A percentile compares a stretch with the other conserved stretches of the same genome.
Conservation (phyloP, 2,113 vertebrate species). For the Gavia stellata region DNA sequence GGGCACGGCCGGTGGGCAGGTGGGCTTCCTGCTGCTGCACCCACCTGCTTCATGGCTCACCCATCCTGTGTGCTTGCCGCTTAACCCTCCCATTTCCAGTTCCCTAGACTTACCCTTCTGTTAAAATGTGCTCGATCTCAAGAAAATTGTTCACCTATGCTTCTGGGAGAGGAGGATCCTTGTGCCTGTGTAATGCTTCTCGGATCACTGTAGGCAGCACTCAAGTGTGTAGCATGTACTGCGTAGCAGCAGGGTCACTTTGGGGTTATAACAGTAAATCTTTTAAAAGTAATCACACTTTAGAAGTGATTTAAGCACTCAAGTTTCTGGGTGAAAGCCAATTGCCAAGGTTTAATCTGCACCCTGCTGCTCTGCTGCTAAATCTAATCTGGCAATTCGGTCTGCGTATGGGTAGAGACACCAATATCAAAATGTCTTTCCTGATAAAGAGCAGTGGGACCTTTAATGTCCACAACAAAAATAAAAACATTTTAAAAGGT, state of each 20-base stretch:
- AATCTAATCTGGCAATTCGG: not conserved
- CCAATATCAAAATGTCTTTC: accelerated
- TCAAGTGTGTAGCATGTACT: accelerated
- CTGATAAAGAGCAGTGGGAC: not conserved
- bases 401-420: accelerated
- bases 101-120: not conserved
- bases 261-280: not conserved
- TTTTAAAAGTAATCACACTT: not conserved
- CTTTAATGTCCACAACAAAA: not conserved
- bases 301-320: not conserved
- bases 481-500: not conserved
- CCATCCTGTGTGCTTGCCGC: not conserved
- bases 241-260: not conserved
- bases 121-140: not conserved
- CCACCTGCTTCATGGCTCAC: not conserved
- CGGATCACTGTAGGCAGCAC: not conserved
- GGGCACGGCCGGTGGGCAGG: not conserved
- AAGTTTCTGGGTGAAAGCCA: not conserved
- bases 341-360: not conserved
- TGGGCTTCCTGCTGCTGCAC: constrained; percentile 13
- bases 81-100: not conserved
- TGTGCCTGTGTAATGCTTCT: not conserved
- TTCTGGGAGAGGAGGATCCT: not conserved
- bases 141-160: accelerated
- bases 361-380: not conserved